These are phyloP conservation scores for Poeciliopsis presidionis DNA, from an alignment of 2,797 vertebrate species.

Conservation along the genomic window DNA sequence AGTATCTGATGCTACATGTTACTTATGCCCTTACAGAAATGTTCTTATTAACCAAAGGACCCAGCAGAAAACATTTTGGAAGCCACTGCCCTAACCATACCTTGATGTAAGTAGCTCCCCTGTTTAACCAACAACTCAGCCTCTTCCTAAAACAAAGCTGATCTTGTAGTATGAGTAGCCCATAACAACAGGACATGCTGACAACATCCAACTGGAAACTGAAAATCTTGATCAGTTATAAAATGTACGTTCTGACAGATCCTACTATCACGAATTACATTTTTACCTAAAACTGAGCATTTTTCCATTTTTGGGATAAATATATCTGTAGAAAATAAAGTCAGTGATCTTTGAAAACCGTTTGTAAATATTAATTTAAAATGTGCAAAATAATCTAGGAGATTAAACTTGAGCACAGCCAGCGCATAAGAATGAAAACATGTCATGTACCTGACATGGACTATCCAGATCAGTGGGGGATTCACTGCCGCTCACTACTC, in stretches of 20 bases:
- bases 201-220: background rate
- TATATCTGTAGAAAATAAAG: too few relatives aligned
- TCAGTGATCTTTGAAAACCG: too few relatives aligned
- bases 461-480: conserved; percentile 73
- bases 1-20: too few relatives aligned
- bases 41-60: too few relatives aligned
- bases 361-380: background rate
- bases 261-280: too few relatives aligned
- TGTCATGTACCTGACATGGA: conserved; percentile 69
- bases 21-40: too few relatives aligned
- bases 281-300: too few relatives aligned
- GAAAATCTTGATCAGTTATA: background rate
- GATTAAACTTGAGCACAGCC: background rate
- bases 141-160: background rate
- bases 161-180: background rate
- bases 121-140: background rate
- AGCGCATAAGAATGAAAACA: background rate
- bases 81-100: background rate
- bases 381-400: background rate
- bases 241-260: background rate
- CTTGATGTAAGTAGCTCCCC: background rate
- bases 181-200: background rate
- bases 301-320: too few relatives aligned
- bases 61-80: too few relatives aligned
- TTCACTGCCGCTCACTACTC: conserved; percentile 78